Evolutionary conservation across 1,140 invertebrate genomes (phyloP).

Genomic region (Lethrus apterus): DNA sequence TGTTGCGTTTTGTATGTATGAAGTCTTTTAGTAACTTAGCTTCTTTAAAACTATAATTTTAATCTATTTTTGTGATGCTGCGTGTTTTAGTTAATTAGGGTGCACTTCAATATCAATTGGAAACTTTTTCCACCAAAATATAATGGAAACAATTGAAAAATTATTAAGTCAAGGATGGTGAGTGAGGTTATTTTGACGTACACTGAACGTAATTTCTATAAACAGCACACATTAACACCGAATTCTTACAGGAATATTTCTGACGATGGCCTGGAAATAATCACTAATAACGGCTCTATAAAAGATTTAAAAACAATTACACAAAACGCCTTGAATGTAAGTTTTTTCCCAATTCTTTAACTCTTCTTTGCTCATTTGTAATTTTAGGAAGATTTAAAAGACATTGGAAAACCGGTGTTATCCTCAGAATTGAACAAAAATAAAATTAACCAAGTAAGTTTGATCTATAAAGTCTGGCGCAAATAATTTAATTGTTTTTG

Average conservation of each 20-base stretch:
- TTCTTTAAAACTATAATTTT: not conserved
- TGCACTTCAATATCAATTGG: not conserved
- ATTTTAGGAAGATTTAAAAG: slow-evolving; percentile 70
- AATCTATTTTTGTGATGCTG: not conserved
- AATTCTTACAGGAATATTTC: slow-evolving; percentile 56
- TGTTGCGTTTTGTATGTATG: too few species aligned
- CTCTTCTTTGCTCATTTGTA: slow-evolving; percentile 12
- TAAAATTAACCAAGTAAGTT: slow-evolving; percentile 42
- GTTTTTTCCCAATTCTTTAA: slow-evolving; percentile 34
- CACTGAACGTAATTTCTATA: not conserved
- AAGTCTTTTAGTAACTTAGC: too few species aligned
- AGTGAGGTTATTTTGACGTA: slow-evolving; percentile 19
- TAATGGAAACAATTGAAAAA: slow-evolving; percentile 1
- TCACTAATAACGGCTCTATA: slow-evolving; percentile 58
- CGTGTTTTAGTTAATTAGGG: too few species aligned
- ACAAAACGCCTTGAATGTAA: slow-evolving; percentile 67
- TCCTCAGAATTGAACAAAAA: slow-evolving; percentile 51
- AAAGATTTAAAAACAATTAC: slow-evolving; percentile 54
- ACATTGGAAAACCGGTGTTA: slow-evolving; percentile 58
- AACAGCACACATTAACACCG: slow-evolving; percentile 1
- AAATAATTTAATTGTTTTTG: slow-evolving; percentile 46
- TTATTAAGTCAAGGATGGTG: slow-evolving; percentile 23
- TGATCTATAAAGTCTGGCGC: not conserved
- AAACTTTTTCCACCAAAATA: not conserved
- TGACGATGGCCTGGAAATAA: slow-evolving; percentile 55